Evolutionary conservation across 2,888 invertebrate species (phyloP), one percentile per base, ranked within the genome.

Genomic region (Rhagium mordax): DNA sequence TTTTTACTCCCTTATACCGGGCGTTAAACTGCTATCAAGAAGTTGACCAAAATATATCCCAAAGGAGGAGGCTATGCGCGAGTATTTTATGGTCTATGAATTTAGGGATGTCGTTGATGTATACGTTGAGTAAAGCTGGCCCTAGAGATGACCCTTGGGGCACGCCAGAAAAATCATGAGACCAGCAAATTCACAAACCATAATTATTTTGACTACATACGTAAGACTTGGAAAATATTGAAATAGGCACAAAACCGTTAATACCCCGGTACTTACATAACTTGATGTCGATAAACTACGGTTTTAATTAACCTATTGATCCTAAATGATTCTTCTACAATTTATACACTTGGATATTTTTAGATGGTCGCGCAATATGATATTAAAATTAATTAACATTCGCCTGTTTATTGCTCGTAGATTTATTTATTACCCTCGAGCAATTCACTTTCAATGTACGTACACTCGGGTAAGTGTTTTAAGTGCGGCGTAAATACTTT

Each of bases 231-330:
- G 41, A 41, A 41, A n/a, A n/a, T n/a, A n/a, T n/a, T 41, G 41
- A 41, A 41, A 41, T 41, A 13, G 4, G n/a, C 13, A n/a, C 5
- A n/a, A 41, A 41, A 41, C n/a, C n/a, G 41, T 41, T 41, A 41
- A 41, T 13, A 41, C n/a, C 6, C 24, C 6, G n/a, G 33, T 13
- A 41, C 13, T 41, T 2, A n/a, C 4, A 41, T 41, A 41, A n/a
- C n/a, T 10, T n/a, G 4, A 4, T n/a, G 41, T 41, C 13, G 4
- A 13, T 41, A 41, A 41, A 55, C n/a, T 55, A 55, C 20, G 15
- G n/a, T 15, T n/a, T 55, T 55, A 55, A 55, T 55, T 55, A 55
- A 55, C 55, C n/a, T 55, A 20, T 55, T 24, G 55, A 55, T 55
- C 55, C 21, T 55, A 7, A 24, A 55, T 1, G 8, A 55, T n/a